Evolutionary conservation across 2,797 vertebrate species (phyloP), one percentile per base, ranked within the genome.

Genomic region (Trachurus trachurus): DNA sequence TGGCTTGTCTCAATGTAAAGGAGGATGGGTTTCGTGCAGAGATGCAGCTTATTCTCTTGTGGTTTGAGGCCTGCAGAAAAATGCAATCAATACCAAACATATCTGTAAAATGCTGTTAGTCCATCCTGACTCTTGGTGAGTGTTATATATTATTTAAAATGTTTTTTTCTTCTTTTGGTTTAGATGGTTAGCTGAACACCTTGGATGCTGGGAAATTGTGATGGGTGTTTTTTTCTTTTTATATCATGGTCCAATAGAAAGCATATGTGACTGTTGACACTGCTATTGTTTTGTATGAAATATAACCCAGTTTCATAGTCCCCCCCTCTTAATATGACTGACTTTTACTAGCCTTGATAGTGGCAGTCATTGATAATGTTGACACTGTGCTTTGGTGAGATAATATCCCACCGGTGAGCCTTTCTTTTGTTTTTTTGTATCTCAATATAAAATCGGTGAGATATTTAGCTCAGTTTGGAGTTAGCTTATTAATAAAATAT

Each of bases 261-360:
- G 26, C 6, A n/a, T 26, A 13, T 26, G 5, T 26, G 13, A 15
- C 40, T 56, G 37, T 37, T 60, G 21, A 54, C 50, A 54, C 0
- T 0, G 16, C 45, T 54, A 56, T 22, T 21, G 12, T 7, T 61
- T 53, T 68, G 37, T 66, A 10, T 42, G 50, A 65, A 59, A 50
- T 44, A 17, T 66, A n/a, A 64, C 7, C 34, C 31, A 22, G 40
- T 75, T 63, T 65, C 13, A 60, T 17, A n/a, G 70, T 29, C 26
- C 13, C 37, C 3, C 9, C 26, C 13, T n/a, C 5, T 0, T 50
- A 11, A 34, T 40, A 21, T 47, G 12, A 29, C 15, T 57, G 47
- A 71, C 52, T 61, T 69, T 66, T 21, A 44, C 29, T 49, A 60
- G 34, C 34, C 34, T 1, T 37, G 34, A 37, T 6, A 37, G 34